These are phyloP conservation scores for Trichomycterus rosablanca DNA, from an alignment of 2,113 vertebrate genomes.

Conservation along the genomic window DNA sequence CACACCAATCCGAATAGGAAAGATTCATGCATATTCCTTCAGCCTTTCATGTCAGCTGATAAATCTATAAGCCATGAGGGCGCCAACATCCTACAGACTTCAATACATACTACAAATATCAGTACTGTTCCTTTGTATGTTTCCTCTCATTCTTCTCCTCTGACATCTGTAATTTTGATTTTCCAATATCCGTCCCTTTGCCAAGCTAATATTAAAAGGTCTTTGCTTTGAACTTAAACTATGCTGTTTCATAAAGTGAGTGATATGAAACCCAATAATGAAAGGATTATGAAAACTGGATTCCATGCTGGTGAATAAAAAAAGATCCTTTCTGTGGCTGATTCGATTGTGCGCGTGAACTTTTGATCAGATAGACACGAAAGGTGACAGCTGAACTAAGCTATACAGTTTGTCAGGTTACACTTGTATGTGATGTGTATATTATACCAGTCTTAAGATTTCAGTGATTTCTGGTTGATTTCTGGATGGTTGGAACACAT, in stretches of 20 bases:
- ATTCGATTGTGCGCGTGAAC: slow-evolving; percentile 12
- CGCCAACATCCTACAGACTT: slow-evolving; percentile 20
- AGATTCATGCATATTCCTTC: slow-evolving; percentile 37
- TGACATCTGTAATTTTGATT: slow-evolving; percentile 13
- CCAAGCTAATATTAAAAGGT: slow-evolving; percentile 35
- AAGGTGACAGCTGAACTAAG: slow-evolving; percentile 1
- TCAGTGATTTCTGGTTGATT: neutral
- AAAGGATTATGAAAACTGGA: slow-evolving; percentile 35
- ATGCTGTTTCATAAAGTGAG: slow-evolving; percentile 31
- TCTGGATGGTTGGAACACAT: no score
- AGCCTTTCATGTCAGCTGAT: slow-evolving; percentile 41
- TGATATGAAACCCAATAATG: slow-evolving; percentile 39
- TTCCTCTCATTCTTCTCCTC: slow-evolving; percentile 3
- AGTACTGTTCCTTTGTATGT: slow-evolving; percentile 29
- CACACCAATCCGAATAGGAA: slow-evolving; percentile 24
- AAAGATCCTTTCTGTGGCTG: neutral
- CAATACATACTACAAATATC: slow-evolving; percentile 22
- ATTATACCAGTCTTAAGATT: neutral
- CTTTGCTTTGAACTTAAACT: slow-evolving; percentile 4
- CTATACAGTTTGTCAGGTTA: no score
- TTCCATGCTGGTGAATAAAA: slow-evolving; percentile 22
- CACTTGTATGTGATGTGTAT: neutral
- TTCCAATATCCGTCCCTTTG: slow-evolving; percentile 11
- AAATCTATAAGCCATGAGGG: slow-evolving; percentile 24
- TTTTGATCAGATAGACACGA: neutral